Evolutionary conservation across 2,888 invertebrate species (phyloP).

Genomic region (Marronus borbonicus): DNA sequence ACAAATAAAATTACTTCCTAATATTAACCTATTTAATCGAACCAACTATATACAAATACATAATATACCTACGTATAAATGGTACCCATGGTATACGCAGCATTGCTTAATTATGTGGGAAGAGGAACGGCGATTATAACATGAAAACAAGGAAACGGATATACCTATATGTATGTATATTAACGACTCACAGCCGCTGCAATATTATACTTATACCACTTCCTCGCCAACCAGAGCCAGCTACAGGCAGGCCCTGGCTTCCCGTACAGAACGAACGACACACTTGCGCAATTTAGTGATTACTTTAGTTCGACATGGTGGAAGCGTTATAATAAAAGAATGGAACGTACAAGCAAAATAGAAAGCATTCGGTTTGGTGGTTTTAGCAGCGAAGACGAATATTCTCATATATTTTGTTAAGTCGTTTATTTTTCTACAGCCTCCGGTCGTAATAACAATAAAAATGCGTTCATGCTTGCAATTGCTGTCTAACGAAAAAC

Average conservation of each 20-base stretch:
- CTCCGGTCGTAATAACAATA: too few relatives aligned
- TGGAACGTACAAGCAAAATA: not conserved
- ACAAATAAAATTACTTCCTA: too few relatives aligned
- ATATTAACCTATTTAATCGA: too few relatives aligned
- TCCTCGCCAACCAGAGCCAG: constrained; percentile 47
- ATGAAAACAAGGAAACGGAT: constrained; percentile 58
- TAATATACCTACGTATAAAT: too few relatives aligned
- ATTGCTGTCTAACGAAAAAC: too few relatives aligned
- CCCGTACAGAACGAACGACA: not conserved
- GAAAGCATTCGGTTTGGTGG: not conserved
- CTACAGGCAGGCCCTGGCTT: constrained; percentile 9
- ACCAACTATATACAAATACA: too few relatives aligned
- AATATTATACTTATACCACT: constrained; percentile 52
- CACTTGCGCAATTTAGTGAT: constrained; percentile 18
- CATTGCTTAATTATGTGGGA: constrained; percentile 52
- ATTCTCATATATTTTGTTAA: too few relatives aligned
- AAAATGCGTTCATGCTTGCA: too few relatives aligned
- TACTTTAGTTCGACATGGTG: constrained; percentile 3
- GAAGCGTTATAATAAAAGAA: too few relatives aligned
- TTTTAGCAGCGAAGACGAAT: too few relatives aligned
- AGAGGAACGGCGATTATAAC: constrained; percentile 50
- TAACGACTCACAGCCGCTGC: constrained; percentile 55
- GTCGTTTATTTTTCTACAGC: too few relatives aligned
- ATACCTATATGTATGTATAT: constrained; percentile 52
- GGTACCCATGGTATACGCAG: not conserved